Evolutionary conservation across 2,888 invertebrate species (phyloP).

Genomic region (Cephus pygmeus): DNA sequence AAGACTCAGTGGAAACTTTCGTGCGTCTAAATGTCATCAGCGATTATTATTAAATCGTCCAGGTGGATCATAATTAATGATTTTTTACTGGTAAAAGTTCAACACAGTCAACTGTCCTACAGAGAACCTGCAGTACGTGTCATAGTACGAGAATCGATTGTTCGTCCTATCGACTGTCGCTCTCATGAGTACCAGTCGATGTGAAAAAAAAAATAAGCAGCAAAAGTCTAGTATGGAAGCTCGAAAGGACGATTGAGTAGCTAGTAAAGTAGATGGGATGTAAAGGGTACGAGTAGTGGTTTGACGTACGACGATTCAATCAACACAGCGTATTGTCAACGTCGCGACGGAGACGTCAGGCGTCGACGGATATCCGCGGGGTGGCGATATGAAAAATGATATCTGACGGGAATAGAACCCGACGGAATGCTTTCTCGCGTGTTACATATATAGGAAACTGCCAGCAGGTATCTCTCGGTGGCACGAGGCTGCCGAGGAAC

Average conservation of each 20-base stretch:
- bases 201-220: background rate
- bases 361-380: constrained; percentile 43
- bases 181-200: background rate
- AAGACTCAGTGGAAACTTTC: background rate
- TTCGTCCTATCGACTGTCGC: background rate
- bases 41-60: background rate
- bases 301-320: constrained; percentile 53
- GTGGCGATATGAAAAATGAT: constrained; percentile 49
- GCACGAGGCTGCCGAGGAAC: background rate
- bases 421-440: constrained; percentile 1
- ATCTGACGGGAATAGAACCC: constrained; percentile 29
- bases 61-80: background rate
- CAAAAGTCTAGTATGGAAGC: background rate
- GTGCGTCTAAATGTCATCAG: background rate
- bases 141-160: background rate
- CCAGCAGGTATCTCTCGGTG: constrained; percentile 2
- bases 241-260: background rate
- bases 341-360: constrained; percentile 42
- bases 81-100: background rate
- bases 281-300: constrained; percentile 10
- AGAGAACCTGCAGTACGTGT: background rate
- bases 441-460: background rate
- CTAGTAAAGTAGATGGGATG: constrained; percentile 8
- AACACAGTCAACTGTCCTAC: background rate
- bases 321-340: constrained; percentile 50